phyloP scores from a whole-genome alignment of 2,113 vertebrate species.

The Corythoichthys haematopterus region DNA sequence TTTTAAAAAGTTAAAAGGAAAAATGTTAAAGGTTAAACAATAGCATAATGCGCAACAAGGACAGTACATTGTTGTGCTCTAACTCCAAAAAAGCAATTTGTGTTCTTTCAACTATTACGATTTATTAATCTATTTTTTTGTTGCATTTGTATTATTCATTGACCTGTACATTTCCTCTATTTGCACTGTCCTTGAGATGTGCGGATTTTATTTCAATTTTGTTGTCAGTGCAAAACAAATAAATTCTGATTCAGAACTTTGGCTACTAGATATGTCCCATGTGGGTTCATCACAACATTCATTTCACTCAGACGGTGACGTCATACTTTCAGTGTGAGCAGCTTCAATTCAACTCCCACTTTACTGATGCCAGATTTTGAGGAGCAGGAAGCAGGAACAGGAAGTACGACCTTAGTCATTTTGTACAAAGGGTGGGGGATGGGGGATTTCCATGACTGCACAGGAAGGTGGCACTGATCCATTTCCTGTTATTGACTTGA shows the following conservation, averaged over 20 bases:
- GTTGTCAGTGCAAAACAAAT: too few species aligned
- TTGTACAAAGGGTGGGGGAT: slow-evolving; percentile 13
- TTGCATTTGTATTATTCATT: too few species aligned
- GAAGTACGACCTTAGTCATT: slow-evolving; percentile 57
- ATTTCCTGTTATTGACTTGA: slow-evolving; percentile 55
- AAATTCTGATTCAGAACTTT: not conserved
- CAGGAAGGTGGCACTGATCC: slow-evolving; percentile 48
- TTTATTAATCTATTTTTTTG: too few species aligned
- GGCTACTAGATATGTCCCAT: slow-evolving; percentile 43
- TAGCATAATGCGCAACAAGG: too few species aligned
- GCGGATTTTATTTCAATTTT: too few species aligned
- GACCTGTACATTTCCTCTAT: too few species aligned
- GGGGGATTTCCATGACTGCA: slow-evolving; percentile 3
- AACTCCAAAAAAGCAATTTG: too few species aligned
- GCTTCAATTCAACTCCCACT: not conserved
- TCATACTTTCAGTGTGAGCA: not conserved
- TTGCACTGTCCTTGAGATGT: too few species aligned
- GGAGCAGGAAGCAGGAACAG: slow-evolving; percentile 50
- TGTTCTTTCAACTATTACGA: too few species aligned
- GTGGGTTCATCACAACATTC: not conserved
- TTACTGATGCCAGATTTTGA: slow-evolving; percentile 10
- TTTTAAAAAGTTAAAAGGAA: too few species aligned
- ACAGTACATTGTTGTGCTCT: too few species aligned
- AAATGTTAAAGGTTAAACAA: too few species aligned
- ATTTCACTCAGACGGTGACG: not conserved